A percentile compares a stretch with the other conserved stretches of the same genome.
Conservation (phyloP, 1,140 invertebrate species). For the Papilio xuthus region DNA sequence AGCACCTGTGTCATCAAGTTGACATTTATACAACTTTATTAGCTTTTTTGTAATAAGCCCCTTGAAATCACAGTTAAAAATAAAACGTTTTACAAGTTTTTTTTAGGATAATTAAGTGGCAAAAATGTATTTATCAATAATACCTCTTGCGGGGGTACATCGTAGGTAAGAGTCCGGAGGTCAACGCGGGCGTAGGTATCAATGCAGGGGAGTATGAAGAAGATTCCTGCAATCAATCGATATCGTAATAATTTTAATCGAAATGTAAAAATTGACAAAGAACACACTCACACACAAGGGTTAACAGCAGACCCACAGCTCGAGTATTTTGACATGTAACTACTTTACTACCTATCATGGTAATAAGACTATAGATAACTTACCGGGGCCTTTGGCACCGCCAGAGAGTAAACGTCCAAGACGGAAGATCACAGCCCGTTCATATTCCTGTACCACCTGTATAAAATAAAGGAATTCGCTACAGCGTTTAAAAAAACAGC, state of each 20-base stretch:
- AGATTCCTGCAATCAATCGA: constrained; percentile 86
- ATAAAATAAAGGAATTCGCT: constrained; percentile 30
- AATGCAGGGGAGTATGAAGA: constrained; percentile 97
- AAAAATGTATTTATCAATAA: not conserved
- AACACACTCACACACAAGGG: too few relatives aligned
- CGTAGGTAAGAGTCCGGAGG: constrained; percentile 94
- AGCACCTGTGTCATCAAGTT: constrained; percentile 85
- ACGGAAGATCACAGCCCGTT: constrained; percentile 94
- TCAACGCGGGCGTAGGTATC: constrained; percentile 96
- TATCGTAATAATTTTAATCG: not conserved
- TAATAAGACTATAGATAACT: constrained; percentile 45
- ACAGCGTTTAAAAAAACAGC: too few relatives aligned
- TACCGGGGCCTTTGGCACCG: constrained; percentile 95
- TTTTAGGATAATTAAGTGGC: not conserved
- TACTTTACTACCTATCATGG: not conserved
- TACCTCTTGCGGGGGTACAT: constrained; percentile 97
- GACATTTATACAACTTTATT: too few relatives aligned
- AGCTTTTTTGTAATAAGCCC: too few relatives aligned
- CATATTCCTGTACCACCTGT: constrained; percentile 95
- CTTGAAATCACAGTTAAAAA: too few relatives aligned
- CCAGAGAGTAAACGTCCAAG: constrained; percentile 92
- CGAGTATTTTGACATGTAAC: not conserved
- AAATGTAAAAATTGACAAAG: not conserved
- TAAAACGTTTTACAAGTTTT: too few relatives aligned
- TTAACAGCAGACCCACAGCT: not conserved